phyloP scores from a whole-genome alignment of 1,140 invertebrate species.

The Vanessa atalanta region DNA sequence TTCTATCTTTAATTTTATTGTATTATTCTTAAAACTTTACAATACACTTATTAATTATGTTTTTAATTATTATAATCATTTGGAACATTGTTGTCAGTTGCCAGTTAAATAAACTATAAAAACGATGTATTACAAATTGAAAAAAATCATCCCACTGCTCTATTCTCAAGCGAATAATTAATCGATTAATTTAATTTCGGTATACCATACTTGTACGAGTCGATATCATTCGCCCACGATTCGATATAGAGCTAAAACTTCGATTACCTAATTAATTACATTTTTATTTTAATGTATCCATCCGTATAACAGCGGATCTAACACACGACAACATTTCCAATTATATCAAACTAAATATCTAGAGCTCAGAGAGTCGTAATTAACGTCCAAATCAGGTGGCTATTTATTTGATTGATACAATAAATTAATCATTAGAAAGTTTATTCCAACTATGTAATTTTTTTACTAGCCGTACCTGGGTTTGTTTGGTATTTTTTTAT shows the following conservation, averaged over 20 bases:
- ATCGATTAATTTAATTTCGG: not conserved
- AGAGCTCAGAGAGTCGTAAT: not conserved
- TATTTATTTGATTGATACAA: slow-evolving; percentile 23
- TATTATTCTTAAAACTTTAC: no score
- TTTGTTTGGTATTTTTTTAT: not conserved
- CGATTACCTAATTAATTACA: slow-evolving; percentile 55
- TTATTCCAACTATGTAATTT: slow-evolving; percentile 15
- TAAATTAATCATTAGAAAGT: slow-evolving; percentile 20
- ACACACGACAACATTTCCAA: slow-evolving; percentile 26
- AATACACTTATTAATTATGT: no score
- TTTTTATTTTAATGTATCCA: slow-evolving; percentile 48
- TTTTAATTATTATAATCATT: no score
- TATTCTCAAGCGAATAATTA: not conserved
- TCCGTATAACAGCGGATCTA: slow-evolving; percentile 33
- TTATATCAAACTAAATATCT: slow-evolving; percentile 22
- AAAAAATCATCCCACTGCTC: no score
- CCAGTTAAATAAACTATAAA: no score
- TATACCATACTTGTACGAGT: slow-evolving; percentile 30
- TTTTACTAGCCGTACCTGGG: not conserved
- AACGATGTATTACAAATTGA: no score
- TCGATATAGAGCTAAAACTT: slow-evolving; percentile 44
- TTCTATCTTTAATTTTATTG: no score
- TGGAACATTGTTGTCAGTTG: no score
- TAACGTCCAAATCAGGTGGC: not conserved
- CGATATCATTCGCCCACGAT: slow-evolving; percentile 44